Percentiles rank a stretch among this genome's conserved stretches.
Evolutionary conservation across 2,888 invertebrate species (phyloP).

Genomic region (Eurytoma californica): DNA sequence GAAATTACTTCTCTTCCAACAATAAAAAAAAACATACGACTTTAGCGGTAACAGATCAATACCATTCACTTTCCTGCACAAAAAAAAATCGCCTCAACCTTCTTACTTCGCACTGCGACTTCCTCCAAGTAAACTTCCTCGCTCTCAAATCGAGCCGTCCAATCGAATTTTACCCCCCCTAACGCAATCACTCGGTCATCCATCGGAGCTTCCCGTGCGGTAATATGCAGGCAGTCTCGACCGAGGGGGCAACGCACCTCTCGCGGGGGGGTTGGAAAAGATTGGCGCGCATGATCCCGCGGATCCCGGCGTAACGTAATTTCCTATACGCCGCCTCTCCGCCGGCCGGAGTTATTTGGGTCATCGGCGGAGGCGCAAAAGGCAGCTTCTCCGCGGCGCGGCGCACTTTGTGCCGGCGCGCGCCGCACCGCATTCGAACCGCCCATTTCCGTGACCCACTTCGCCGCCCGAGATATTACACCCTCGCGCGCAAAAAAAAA

Average conservation of each 20-base stretch:
- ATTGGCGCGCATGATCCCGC: neutral
- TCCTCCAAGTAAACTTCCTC: too few species aligned
- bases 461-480: neutral
- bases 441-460: slow-evolving; percentile 51
- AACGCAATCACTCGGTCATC: too few species aligned
- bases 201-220: too few species aligned
- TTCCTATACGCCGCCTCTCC: slow-evolving; percentile 9
- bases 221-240: too few species aligned
- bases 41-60: too few species aligned
- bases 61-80: too few species aligned
- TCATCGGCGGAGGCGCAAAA: slow-evolving; percentile 38
- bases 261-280: neutral
- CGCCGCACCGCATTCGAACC: slow-evolving; percentile 8
- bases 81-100: too few species aligned
- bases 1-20: too few species aligned
- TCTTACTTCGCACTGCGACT: too few species aligned
- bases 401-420: neutral
- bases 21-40: too few species aligned
- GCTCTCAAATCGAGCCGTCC: too few species aligned
- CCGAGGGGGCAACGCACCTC: neutral
- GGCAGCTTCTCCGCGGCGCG: neutral
- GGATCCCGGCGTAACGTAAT: slow-evolving; percentile 30
- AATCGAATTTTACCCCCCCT: too few species aligned
- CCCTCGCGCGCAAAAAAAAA: neutral
- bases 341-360: slow-evolving; percentile 44